These are phyloP conservation scores for Drosophila sproati DNA, from an alignment of 1,140 invertebrate species.

Conservation along the genomic window DNA sequence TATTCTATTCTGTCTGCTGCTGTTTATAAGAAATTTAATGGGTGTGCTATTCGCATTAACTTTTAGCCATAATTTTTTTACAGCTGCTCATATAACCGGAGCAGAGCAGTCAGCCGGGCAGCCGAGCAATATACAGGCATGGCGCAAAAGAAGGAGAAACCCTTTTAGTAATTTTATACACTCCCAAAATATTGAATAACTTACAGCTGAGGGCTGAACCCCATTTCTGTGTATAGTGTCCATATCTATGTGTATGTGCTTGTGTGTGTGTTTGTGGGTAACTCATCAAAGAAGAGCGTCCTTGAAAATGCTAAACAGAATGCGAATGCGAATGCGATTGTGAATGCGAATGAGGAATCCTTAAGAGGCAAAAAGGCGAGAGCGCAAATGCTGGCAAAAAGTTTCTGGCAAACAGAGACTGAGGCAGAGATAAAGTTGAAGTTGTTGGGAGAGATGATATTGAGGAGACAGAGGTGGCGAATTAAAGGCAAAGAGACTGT, in stretches of 20 bases:
- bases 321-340: conserved; percentile 15
- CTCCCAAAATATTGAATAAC: conserved; percentile 59
- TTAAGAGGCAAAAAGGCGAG: conserved; percentile 29
- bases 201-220: conserved; percentile 34
- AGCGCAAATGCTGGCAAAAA: conserved; percentile 27
- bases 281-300: conserved; percentile 48
- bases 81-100: conserved; percentile 36
- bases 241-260: background rate
- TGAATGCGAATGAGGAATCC: conserved; percentile 39
- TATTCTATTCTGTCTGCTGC: background rate
- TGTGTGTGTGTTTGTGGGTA: background rate
- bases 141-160: conserved; percentile 26
- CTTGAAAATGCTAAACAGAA: conserved; percentile 56
- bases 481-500: conserved; percentile 10
- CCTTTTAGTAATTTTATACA: conserved; percentile 64
- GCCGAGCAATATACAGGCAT: background rate
- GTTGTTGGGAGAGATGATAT: background rate
- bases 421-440: conserved; percentile 5
- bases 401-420: conserved; percentile 11
- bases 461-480: background rate
- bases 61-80: conserved; percentile 40
- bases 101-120: background rate
- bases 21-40: conserved; percentile 20
- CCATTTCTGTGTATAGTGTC: conserved; percentile 15
- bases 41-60: conserved; percentile 34